Percentiles rank a stretch among this genome's conserved stretches.
phyloP scores from a whole-genome alignment of 2,797 vertebrate species.

The Lacerta agilis region DNA sequence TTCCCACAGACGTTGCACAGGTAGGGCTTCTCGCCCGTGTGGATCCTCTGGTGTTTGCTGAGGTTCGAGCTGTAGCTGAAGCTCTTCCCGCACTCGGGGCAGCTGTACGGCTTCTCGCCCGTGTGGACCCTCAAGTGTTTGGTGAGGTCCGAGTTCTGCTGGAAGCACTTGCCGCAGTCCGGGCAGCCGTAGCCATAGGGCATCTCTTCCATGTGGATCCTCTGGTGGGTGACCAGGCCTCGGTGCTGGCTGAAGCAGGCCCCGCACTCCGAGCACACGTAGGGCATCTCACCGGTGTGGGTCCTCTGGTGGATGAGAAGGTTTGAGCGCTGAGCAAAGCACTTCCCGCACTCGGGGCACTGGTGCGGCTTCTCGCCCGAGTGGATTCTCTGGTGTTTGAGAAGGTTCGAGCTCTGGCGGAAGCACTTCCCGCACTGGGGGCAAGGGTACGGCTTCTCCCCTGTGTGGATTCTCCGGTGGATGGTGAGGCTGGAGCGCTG shows the following conservation, averaged over 20 bases:
- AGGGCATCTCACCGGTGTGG: conserved; percentile 36
- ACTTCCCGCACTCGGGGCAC: conserved; percentile 46
- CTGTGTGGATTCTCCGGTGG: conserved; percentile 70
- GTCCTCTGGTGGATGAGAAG: conserved; percentile 56
- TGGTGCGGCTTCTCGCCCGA: conserved; percentile 24
- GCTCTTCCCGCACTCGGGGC: conserved; percentile 46
- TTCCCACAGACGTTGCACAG: conserved; percentile 33
- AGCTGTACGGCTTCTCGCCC: conserved; percentile 51
- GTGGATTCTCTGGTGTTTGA: conserved; percentile 54
- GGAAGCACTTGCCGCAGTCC: conserved; percentile 44
- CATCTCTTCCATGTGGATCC: conserved; percentile 46
- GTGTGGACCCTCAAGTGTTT: conserved; percentile 44
- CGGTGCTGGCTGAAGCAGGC: conserved; percentile 56
- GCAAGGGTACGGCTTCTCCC: conserved; percentile 68
- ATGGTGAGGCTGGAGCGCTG: conserved; percentile 68
- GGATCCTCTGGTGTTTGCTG: conserved; percentile 26
- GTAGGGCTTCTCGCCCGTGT: conserved; percentile 22
- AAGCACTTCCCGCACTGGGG: conserved; percentile 70
- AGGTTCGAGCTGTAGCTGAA: conserved; percentile 33
- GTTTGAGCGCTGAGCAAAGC: conserved; percentile 58
- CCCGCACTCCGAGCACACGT: conserved; percentile 47
- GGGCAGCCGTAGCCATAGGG: conserved; percentile 31
- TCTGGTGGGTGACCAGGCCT: conserved; percentile 53
- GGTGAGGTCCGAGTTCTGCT: conserved; percentile 42
- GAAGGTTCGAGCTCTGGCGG: conserved; percentile 70